Conservation (phyloP, 2,888 invertebrate genomes). For the Drosophila pegasa region DNA sequence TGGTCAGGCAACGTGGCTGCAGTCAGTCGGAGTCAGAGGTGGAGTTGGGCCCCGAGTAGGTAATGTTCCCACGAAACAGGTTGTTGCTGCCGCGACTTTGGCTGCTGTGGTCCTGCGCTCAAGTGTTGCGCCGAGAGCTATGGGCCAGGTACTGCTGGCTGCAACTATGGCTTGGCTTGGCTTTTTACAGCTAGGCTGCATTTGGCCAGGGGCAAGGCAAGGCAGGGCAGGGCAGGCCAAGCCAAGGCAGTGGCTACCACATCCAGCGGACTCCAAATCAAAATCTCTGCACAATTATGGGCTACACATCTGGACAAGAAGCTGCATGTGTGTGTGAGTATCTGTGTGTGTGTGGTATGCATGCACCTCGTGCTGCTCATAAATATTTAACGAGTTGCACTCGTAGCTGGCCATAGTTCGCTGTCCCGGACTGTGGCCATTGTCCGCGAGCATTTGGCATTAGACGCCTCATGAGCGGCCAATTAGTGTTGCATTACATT, state of each 20-base stretch:
- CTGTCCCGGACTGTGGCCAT: slow-evolving; percentile 41
- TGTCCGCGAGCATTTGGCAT: slow-evolving; percentile 69
- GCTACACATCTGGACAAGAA: slow-evolving; percentile 78
- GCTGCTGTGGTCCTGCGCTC: slow-evolving; percentile 48
- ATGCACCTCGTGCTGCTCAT: slow-evolving; percentile 79
- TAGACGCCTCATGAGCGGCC: slow-evolving; percentile 77
- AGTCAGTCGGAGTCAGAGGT: slow-evolving; percentile 31
- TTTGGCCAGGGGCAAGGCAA: slow-evolving; percentile 64
- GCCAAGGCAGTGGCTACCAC: slow-evolving; percentile 20
- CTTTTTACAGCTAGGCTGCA: slow-evolving; percentile 71
- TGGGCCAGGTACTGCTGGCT: slow-evolving; percentile 69
- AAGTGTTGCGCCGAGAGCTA: slow-evolving; percentile 79
- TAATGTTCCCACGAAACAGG: slow-evolving; percentile 85
- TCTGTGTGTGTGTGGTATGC: slow-evolving; percentile 52
- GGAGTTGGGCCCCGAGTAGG: slow-evolving; percentile 77
- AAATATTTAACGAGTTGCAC: slow-evolving; percentile 80
- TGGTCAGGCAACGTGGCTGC: slow-evolving; percentile 64
- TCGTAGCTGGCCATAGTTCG: slow-evolving; percentile 34
- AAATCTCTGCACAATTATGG: slow-evolving; percentile 82
- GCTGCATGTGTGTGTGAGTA: slow-evolving; percentile 9
- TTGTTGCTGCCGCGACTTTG: slow-evolving; percentile 62
- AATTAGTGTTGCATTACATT: slow-evolving; percentile 79
- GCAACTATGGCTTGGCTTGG: slow-evolving; percentile 60
- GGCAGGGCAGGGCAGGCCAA: neutral
- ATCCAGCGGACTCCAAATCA: slow-evolving; percentile 68